Base-by-base conservation (phyloP, 1,140 invertebrate genomes). In the Lepidurus apus region DNA sequence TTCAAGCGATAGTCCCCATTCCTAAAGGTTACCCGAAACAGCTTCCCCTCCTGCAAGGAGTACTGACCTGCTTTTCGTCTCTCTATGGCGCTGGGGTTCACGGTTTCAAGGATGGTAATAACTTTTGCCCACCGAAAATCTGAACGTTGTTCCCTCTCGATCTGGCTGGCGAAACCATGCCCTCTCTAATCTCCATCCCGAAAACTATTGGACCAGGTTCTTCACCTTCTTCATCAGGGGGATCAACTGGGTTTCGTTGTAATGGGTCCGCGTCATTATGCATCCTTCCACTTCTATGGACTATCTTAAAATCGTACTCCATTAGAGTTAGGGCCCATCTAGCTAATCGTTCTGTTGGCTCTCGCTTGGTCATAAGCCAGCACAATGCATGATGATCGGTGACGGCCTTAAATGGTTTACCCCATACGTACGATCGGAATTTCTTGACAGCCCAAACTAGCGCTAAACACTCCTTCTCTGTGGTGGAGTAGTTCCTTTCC, bases 291-390 rank as follows among this genome's bases (percentile, higher is more conserved):
- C 82, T 83, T 76, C 73, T 85, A 81, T 88, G 85, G 7, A 81
- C 80, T 1, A 88, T 81, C 8, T 84, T 84, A 80, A 84, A 87
- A 43, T 85, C 80, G 81, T 85, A 87, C 78, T 87, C 85, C 81
- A 87, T 85, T 43, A 89, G 79, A 80, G 84, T 82, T 10, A 88
- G 43, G 76, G 85, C 80, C 87, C 87, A 89, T 34, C 34, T 34
- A 34, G 34, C 34, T 34, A 1, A 3, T 34, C 34, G 34, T 34
- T 2, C 34, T 34, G 80, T 82, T 4, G 85, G 82, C 5, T 74
- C 74, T 17, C 43, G 34, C 24, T 74, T 74, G 34, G 74, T 82
- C 26, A 83, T 79, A 7, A 89, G 81, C 85, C 86, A 89, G 43
- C 80, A 79, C 7, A 89, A 79, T 0, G 87, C 85, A 81, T 83